Evolutionary conservation across 2,113 vertebrate genomes (phyloP).

Genomic region (Semicossyphus pulcher): DNA sequence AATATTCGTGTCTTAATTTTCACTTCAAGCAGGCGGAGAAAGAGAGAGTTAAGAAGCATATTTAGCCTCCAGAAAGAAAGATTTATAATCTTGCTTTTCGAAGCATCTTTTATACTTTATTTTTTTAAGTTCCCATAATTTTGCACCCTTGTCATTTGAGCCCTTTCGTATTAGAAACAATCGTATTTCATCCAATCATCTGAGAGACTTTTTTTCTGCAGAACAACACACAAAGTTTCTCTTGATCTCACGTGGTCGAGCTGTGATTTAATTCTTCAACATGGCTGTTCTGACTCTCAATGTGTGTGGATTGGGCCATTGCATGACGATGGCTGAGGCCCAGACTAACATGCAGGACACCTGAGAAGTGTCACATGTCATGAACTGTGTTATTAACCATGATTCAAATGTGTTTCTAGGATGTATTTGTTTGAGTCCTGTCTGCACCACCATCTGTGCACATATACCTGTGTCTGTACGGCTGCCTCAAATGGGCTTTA

Average conservation of each 20-base stretch:
- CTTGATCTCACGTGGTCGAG: conserved; percentile 14
- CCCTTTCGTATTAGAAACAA: no score
- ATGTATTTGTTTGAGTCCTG: conserved; percentile 14
- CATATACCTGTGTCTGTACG: conserved; percentile 28
- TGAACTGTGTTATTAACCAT: conserved; percentile 48
- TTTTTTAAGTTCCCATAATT: background rate
- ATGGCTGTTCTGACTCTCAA: conserved; percentile 13
- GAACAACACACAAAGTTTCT: conserved; percentile 27
- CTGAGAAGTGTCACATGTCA: background rate
- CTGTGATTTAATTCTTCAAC: background rate
- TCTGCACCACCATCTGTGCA: conserved; percentile 33
- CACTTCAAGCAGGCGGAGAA: conserved; percentile 2
- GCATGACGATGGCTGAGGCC: conserved; percentile 73
- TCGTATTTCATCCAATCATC: no score
- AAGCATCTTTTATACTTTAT: background rate
- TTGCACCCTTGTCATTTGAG: no score
- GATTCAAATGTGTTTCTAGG: background rate
- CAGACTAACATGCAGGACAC: conserved; percentile 68
- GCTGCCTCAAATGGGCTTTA: conserved; percentile 47
- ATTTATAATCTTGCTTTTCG: no score
- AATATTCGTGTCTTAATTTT: background rate
- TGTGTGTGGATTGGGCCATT: conserved; percentile 37
- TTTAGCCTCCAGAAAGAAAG: no score
- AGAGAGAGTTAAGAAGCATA: no score
- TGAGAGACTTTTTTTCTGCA: background rate